Conservation (phyloP, 2,888 invertebrate genomes). For the Stenolophus ochropezus region DNA sequence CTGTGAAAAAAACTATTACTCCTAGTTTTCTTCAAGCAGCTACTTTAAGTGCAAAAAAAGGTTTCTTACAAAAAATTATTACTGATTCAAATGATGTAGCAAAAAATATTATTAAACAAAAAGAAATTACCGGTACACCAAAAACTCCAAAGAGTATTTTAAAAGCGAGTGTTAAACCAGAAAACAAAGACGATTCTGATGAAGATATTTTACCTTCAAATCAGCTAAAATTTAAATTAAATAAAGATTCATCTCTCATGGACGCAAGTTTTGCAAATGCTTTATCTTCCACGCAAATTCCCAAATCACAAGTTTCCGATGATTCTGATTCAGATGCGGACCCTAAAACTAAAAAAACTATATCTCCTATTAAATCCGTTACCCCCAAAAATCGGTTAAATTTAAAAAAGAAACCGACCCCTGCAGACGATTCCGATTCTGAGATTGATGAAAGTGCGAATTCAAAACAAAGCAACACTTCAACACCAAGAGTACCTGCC, state of each 20-base stretch:
- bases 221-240: conserved; percentile 23
- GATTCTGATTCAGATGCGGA: neutral
- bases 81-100: conserved; percentile 35
- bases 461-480: neutral
- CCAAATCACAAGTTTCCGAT: neutral
- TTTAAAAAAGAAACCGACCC: neutral
- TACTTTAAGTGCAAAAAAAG: conserved; percentile 48
- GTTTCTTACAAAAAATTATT: conserved; percentile 43
- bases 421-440: neutral
- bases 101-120: conserved; percentile 10
- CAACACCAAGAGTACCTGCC: conserved; percentile 5
- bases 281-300: conserved; percentile 51
- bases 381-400: conserved; percentile 2
- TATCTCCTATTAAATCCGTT: neutral
- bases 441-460: neutral
- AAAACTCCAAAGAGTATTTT: conserved; percentile 50
- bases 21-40: conserved; percentile 48
- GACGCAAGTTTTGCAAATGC: conserved; percentile 55
- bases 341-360: neutral
- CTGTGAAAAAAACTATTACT: conserved; percentile 3
- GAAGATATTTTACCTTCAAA: conserved; percentile 16
- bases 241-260: conserved; percentile 13
- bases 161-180: conserved; percentile 26
- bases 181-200: conserved; percentile 8
- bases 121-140: neutral